Percentiles rank a stretch among this genome's conserved stretches.
These are phyloP conservation scores for Chydorus sphaericus DNA, from an alignment of 2,888 invertebrate species.

Conservation along the genomic window DNA sequence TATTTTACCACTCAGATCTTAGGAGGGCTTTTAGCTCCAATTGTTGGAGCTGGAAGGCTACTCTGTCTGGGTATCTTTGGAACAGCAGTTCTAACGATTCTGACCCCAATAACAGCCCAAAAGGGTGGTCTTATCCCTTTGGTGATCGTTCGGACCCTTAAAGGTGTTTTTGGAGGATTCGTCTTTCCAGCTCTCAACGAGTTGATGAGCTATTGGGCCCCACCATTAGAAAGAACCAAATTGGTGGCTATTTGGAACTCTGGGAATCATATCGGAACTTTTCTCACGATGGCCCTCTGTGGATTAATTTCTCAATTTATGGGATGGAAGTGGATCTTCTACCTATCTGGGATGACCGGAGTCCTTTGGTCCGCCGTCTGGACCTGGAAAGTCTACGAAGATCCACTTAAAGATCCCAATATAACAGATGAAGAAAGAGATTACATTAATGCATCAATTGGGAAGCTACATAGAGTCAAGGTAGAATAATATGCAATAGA, in stretches of 20 bases:
- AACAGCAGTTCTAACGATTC: conserved; percentile 60
- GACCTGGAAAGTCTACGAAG: too few relatives aligned
- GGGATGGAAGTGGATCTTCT: conserved; percentile 71
- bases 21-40: conserved; percentile 68
- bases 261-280: conserved; percentile 72
- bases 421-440: too few relatives aligned
- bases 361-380: too few relatives aligned
- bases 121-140: conserved; percentile 52
- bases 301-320: conserved; percentile 53
- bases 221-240: conserved; percentile 57
- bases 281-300: conserved; percentile 63
- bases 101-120: conserved; percentile 66
- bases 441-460: too few relatives aligned
- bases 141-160: conserved; percentile 53
- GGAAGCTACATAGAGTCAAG: too few relatives aligned
- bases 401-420: too few relatives aligned
- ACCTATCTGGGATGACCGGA: too few relatives aligned
- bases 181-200: conserved; percentile 68
- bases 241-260: conserved; percentile 70
- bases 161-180: conserved; percentile 69
- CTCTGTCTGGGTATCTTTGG: conserved; percentile 56
- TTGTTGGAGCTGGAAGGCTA: conserved; percentile 65
- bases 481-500: too few relatives aligned
- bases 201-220: conserved; percentile 72
- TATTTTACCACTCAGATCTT: conserved; percentile 66